Percentiles rank a stretch among this genome's conserved stretches.
phyloP scores from a whole-genome alignment of 2,888 invertebrate species.

The Meliscaeva auricollis region DNA sequence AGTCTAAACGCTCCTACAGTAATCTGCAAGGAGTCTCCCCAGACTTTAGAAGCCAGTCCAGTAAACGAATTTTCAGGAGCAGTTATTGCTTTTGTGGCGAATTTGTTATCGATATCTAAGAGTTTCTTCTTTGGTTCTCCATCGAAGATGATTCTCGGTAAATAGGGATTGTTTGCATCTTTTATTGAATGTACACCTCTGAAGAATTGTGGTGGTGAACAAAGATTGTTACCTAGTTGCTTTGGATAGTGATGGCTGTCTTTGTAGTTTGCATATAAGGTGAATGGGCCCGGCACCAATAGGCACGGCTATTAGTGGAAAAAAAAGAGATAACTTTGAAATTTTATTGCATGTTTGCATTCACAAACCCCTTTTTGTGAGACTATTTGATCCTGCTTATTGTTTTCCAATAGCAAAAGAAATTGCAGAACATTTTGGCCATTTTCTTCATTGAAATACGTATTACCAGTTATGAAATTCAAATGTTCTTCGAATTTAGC shows the following conservation, averaged over 20 bases:
- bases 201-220: slow-evolving; percentile 77
- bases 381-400: slow-evolving; percentile 59
- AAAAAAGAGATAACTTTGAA: neutral
- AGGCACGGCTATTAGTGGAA: slow-evolving; percentile 56
- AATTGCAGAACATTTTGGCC: slow-evolving; percentile 78
- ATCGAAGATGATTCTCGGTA: slow-evolving; percentile 77
- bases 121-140: slow-evolving; percentile 74
- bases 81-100: slow-evolving; percentile 41
- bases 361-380: slow-evolving; percentile 17
- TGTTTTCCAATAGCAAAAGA: slow-evolving; percentile 77
- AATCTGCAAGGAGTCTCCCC: slow-evolving; percentile 77
- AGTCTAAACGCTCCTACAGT: slow-evolving; percentile 75
- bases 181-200: slow-evolving; percentile 76
- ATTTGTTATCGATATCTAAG: slow-evolving; percentile 76
- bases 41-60: slow-evolving; percentile 77
- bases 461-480: slow-evolving; percentile 73
- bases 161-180: slow-evolving; percentile 77
- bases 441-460: slow-evolving; percentile 77
- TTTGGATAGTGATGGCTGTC: slow-evolving; percentile 77
- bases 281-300: slow-evolving; percentile 79
- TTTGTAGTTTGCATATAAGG: slow-evolving; percentile 77
- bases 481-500: slow-evolving; percentile 78
- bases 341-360: neutral
- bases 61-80: slow-evolving; percentile 76
- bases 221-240: slow-evolving; percentile 52